Evolutionary conservation across 2,888 invertebrate species (phyloP).

Genomic region (Ptychoptera contaminata): DNA sequence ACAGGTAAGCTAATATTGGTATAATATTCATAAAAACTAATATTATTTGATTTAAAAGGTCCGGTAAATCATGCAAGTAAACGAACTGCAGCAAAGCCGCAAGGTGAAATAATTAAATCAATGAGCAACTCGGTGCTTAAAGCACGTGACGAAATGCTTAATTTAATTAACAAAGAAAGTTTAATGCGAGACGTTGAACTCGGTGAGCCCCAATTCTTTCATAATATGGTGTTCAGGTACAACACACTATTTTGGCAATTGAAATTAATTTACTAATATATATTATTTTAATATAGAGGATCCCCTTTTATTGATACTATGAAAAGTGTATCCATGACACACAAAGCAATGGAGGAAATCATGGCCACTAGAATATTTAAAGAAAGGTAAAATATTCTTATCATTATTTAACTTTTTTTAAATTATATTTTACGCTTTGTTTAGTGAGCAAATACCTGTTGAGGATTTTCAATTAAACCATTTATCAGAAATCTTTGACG

Average conservation of each 20-base stretch:
- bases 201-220: slow-evolving; percentile 26
- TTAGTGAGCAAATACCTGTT: slow-evolving; percentile 20
- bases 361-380: slow-evolving; percentile 34
- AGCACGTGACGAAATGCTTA: no score
- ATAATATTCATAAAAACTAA: no score
- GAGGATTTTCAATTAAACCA: slow-evolving; percentile 26
- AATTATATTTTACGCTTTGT: not conserved
- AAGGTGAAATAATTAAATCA: no score
- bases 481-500: slow-evolving; percentile 23
- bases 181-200: slow-evolving; percentile 19
- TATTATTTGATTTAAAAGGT: no score
- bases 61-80: no score
- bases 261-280: not conserved
- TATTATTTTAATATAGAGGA: slow-evolving; percentile 17
- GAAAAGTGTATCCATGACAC: slow-evolving; percentile 30
- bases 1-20: slow-evolving; percentile 24
- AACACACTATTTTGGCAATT: no score
- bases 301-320: slow-evolving; percentile 21
- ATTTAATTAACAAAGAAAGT: no score
- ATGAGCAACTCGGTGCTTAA: no score
- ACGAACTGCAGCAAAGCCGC: no score
- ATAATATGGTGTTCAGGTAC: slow-evolving; percentile 25
- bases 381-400: slow-evolving; percentile 24
- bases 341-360: slow-evolving; percentile 35
- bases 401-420: not conserved